Percentiles rank a stretch among this genome's conserved stretches.
phyloP scores from a whole-genome alignment of 2,888 invertebrate genomes.

The Acrocyrtus sp. region DNA sequence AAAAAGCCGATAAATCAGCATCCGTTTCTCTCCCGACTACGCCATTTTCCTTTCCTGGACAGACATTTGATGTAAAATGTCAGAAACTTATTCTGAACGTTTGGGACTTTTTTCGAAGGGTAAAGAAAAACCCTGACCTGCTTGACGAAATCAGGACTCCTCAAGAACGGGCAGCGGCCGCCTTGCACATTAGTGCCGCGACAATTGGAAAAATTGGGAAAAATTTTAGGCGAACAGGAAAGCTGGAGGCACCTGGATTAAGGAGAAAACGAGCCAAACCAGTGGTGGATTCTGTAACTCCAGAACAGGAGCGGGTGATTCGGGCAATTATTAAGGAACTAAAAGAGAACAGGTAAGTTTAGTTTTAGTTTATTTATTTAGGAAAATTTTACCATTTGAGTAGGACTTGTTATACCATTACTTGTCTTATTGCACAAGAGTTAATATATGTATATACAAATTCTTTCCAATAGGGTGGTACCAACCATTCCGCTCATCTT shows the following conservation, averaged over 20 bases:
- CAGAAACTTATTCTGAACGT: constrained; percentile 62
- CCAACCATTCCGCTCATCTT: constrained; percentile 58
- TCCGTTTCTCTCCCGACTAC: constrained; percentile 35
- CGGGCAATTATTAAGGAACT: constrained; percentile 56
- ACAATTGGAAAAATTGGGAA: constrained; percentile 62
- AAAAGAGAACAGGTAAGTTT: constrained; percentile 52
- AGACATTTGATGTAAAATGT: constrained; percentile 60
- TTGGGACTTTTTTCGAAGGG: constrained; percentile 62
- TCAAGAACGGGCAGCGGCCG: constrained; percentile 59
- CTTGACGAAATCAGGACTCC: constrained; percentile 57
- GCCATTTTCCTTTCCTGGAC: constrained; percentile 62
- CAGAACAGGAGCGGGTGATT: constrained; percentile 55
- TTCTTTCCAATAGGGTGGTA: constrained; percentile 47
- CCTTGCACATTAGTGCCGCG: constrained; percentile 58
- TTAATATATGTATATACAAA: no score
- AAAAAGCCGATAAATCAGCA: neutral
- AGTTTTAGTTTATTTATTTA: constrained; percentile 4
- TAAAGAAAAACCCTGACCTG: constrained; percentile 57
- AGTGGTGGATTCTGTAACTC: constrained; percentile 57
- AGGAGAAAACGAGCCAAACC: constrained; percentile 50
- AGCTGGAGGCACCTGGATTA: constrained; percentile 57
- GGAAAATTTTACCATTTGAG: no score
- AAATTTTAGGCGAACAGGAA: constrained; percentile 54
- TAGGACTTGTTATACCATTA: no score
- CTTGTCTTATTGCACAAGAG: no score